A percentile compares a stretch with the other conserved stretches of the same genome.
Evolutionary conservation across 2,797 vertebrate genomes (phyloP).

Genomic region (Decapterus maruadsi): DNA sequence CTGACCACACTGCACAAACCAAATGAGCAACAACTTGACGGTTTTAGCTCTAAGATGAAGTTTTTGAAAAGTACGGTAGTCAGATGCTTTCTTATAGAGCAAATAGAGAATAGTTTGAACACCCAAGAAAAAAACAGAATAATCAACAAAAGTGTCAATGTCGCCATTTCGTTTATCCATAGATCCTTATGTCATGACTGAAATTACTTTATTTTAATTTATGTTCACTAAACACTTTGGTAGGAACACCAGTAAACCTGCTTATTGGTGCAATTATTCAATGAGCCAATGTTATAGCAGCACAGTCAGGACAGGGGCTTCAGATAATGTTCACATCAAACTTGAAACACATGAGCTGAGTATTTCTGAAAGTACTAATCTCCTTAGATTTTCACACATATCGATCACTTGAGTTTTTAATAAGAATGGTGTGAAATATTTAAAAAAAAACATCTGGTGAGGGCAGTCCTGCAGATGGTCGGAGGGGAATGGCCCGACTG

Average conservation of each 20-base stretch:
- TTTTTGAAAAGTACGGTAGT: not conserved
- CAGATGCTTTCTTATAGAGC: not conserved
- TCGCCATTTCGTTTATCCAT: not conserved
- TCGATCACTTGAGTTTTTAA: not conserved
- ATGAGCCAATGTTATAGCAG: not conserved
- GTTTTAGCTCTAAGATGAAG: not conserved
- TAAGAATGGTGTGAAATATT: not conserved
- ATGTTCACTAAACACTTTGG: not conserved
- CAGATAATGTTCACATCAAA: not conserved
- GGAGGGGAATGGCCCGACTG: not conserved
- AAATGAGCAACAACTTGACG: not conserved
- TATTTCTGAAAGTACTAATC: not conserved
- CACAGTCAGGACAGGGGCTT: not conserved
- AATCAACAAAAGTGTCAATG: not conserved
- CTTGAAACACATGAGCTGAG: not conserved
- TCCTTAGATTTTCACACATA: not conserved
- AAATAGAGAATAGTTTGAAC: not conserved
- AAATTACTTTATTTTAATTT: not conserved
- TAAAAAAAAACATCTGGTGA: not conserved
- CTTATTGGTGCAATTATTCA: not conserved
- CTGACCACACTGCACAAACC: slow-evolving; percentile 8
- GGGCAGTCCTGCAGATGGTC: not conserved
- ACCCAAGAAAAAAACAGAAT: not conserved
- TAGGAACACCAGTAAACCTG: not conserved
- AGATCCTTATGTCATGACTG: not conserved